Conservation (phyloP, 2,113 vertebrate species). For the Pao palembangensis region DNA sequence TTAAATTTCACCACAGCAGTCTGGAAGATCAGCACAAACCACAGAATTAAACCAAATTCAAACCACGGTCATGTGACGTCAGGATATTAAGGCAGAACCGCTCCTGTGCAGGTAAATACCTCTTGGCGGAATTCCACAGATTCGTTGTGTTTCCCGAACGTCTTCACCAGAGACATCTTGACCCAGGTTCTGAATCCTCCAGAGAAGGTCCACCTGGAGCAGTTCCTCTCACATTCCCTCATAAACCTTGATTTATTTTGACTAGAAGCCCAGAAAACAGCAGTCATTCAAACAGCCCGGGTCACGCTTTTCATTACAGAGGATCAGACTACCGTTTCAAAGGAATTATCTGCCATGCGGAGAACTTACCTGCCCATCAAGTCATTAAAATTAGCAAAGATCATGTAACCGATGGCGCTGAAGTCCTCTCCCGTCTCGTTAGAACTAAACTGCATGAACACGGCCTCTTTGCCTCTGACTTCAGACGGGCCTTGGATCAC, state of each 20-base stretch:
- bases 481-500: constrained; percentile 88
- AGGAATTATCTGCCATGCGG: neutral
- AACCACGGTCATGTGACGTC: neutral
- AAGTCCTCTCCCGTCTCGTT: constrained; percentile 92
- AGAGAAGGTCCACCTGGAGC: constrained; percentile 95
- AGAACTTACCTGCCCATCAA: constrained; percentile 43
- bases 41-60: neutral
- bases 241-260: constrained; percentile 83
- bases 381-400: constrained; percentile 88
- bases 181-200: constrained; percentile 98
- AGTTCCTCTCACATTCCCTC: constrained; percentile 91
- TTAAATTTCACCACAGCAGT: constrained; percentile 93
- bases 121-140: constrained; percentile 93
- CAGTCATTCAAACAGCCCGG: neutral
- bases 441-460: constrained; percentile 93
- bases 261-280: constrained; percentile 62
- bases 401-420: constrained; percentile 95
- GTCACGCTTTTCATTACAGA: neutral
- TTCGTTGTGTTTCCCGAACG: constrained; percentile 83
- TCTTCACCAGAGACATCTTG: constrained; percentile 95
- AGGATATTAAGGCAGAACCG: neutral
- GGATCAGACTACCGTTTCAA: neutral
- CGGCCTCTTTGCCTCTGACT: constrained; percentile 86
- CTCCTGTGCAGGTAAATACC: constrained; percentile 38
- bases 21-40: constrained; percentile 61